Conservation (phyloP, 2,797 vertebrate species). For the Parotocinclus haroldoi region DNA sequence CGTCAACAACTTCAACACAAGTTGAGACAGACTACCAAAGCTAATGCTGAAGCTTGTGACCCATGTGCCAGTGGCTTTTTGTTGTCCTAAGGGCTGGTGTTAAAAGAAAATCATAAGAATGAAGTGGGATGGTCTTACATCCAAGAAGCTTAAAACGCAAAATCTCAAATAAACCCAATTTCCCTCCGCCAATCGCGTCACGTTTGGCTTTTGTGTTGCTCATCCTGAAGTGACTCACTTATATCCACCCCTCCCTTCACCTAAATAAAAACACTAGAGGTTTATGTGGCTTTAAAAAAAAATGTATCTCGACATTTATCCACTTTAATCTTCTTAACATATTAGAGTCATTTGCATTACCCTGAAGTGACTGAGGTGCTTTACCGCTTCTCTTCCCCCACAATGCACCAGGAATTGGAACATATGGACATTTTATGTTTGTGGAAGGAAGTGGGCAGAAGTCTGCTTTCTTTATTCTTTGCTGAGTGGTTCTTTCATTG, state of each 20-base stretch:
- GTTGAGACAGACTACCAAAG: slow-evolving; percentile 61
- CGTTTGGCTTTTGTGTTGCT: slow-evolving; percentile 73
- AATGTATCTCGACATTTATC: slow-evolving; percentile 85
- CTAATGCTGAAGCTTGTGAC: slow-evolving; percentile 69
- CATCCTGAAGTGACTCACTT: slow-evolving; percentile 75
- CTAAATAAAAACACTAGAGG: slow-evolving; percentile 76
- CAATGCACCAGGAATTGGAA: slow-evolving; percentile 69
- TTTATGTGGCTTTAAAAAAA: slow-evolving; percentile 78
- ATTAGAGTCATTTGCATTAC: slow-evolving; percentile 84
- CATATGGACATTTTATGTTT: slow-evolving; percentile 69
- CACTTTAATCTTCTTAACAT: slow-evolving; percentile 86
- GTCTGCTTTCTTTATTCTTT: slow-evolving; percentile 62
- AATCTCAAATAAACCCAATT: slow-evolving; percentile 81
- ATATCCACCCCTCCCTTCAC: slow-evolving; percentile 55
- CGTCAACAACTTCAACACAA: slow-evolving; percentile 52
- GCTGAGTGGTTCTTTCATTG: slow-evolving; percentile 22
- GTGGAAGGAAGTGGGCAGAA: slow-evolving; percentile 70
- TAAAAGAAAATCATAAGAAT: slow-evolving; percentile 77
- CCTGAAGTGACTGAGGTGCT: slow-evolving; percentile 78
- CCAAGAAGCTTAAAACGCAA: slow-evolving; percentile 81
- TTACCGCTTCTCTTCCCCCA: slow-evolving; percentile 69
- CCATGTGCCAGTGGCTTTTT: slow-evolving; percentile 63
- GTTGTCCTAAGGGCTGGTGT: slow-evolving; percentile 77
- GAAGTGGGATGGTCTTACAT: slow-evolving; percentile 82
- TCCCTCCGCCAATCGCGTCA: slow-evolving; percentile 69